These are phyloP conservation scores for Drosophila kanapiae DNA, from an alignment of 1,140 invertebrate species.

Conservation along the genomic window DNA sequence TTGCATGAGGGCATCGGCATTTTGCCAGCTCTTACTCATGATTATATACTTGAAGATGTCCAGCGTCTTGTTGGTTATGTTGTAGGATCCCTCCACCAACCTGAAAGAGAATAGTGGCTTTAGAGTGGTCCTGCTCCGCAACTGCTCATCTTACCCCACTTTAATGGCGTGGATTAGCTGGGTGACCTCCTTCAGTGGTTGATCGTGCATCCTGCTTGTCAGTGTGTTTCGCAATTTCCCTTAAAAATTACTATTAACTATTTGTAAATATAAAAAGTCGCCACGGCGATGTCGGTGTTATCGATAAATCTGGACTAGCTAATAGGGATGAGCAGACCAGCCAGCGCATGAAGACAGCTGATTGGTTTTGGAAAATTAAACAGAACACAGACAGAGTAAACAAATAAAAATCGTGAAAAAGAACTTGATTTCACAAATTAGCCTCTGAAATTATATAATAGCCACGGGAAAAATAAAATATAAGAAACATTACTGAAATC, in stretches of 20 bases:
- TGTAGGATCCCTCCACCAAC: slow-evolving; percentile 87
- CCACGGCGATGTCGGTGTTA: slow-evolving; percentile 17
- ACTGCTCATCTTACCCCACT: slow-evolving; percentile 79
- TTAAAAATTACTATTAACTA: background rate
- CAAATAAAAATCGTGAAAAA: too few species aligned
- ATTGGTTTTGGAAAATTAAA: background rate
- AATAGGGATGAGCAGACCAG: slow-evolving; percentile 4
- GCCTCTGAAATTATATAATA: too few species aligned
- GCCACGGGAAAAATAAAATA: too few species aligned
- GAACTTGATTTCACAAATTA: too few species aligned
- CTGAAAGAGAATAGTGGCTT: slow-evolving; percentile 80
- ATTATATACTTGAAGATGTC: slow-evolving; percentile 88
- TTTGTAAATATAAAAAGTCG: slow-evolving; percentile 2
- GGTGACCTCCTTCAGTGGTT: slow-evolving; percentile 72
- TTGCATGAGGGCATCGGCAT: slow-evolving; percentile 88
- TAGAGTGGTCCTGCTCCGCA: background rate
- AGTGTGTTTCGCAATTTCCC: slow-evolving; percentile 10
- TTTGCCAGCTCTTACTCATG: slow-evolving; percentile 87
- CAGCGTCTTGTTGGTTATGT: slow-evolving; percentile 87
- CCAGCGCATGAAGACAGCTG: slow-evolving; percentile 6
- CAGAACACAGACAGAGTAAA: too few species aligned
- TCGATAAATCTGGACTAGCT: slow-evolving; percentile 41
- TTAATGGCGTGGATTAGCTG: slow-evolving; percentile 86
- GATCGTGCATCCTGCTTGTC: slow-evolving; percentile 51
- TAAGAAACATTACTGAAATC: too few species aligned